Evolutionary conservation across 30 jellyfish, hydroid and myxozoan genomes (phyloP).

Genomic region (Mastigias papua): DNA sequence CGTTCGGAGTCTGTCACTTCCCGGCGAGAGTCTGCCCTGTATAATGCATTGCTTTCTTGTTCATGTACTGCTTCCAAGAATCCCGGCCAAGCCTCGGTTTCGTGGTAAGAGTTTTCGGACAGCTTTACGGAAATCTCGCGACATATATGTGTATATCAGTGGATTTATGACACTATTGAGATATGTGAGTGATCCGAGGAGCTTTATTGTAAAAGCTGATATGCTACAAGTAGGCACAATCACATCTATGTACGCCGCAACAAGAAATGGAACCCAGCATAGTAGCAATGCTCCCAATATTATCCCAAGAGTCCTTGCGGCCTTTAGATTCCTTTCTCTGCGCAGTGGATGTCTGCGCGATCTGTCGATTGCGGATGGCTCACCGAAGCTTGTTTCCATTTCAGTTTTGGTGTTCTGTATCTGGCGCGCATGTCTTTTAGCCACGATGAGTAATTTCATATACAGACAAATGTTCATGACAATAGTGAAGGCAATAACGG

Average conservation of each 20-base stretch:
- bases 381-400: conserved; percentile 71
- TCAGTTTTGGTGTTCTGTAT: conserved; percentile 71
- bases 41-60: not conserved
- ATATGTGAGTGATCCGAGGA: conserved; percentile 86
- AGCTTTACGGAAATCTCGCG: conserved; percentile 85
- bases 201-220: conserved; percentile 76
- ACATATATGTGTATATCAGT: conserved; percentile 84
- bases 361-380: conserved; percentile 5
- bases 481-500: conserved; percentile 52
- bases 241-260: conserved; percentile 68
- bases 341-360: conserved; percentile 53
- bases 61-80: conserved; percentile 63
- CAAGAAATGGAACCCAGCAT: conserved; percentile 91
- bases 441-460: conserved; percentile 68
- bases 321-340: conserved; percentile 80
- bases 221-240: not conserved
- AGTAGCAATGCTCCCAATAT: conserved; percentile 80
- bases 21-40: too few relatives aligned
- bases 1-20: too few relatives aligned
- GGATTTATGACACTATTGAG: conserved; percentile 89
- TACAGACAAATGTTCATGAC: conserved; percentile 70
- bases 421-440: conserved; percentile 84
- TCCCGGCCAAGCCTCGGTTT: conserved; percentile 53
- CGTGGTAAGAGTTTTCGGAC: conserved; percentile 58
- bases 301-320: conserved; percentile 92